Conservation (phyloP, 2,113 vertebrate genomes). For the Lynx canadensis region DNA sequence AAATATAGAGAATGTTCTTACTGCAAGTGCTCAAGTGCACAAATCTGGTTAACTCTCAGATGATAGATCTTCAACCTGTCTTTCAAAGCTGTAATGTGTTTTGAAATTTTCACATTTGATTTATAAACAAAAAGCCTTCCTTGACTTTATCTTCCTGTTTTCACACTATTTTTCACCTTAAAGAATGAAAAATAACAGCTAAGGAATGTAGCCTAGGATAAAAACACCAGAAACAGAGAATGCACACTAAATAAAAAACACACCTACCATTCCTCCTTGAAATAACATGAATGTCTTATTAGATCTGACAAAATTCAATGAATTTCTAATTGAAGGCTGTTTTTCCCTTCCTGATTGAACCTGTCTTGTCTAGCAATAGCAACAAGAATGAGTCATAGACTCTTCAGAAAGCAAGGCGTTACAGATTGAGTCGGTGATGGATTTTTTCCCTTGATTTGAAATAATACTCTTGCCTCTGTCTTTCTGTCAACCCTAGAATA, state of each 20-base stretch:
- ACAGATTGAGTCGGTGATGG: background rate
- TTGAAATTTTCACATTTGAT: conserved; percentile 60
- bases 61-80: background rate
- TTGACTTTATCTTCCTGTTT: conserved; percentile 64
- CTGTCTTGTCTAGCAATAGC: background rate
- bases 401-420: background rate
- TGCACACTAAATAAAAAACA: background rate
- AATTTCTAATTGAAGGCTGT: conserved; percentile 39
- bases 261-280: background rate
- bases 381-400: background rate
- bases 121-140: conserved; percentile 49
- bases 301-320: background rate
- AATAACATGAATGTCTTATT: background rate
- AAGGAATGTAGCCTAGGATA: background rate
- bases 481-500: conserved; percentile 35
- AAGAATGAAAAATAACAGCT: conserved; percentile 53
- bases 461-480: conserved; percentile 30
- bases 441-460: conserved; percentile 45
- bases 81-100: conserved; percentile 23
- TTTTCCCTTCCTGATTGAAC: background rate
- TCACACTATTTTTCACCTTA: background rate
- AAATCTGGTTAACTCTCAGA: conserved; percentile 12
- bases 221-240: background rate
- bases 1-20: background rate
- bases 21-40: background rate